Evolutionary conservation across 2,113 vertebrate species (phyloP), one percentile per base, ranked within the genome.

Genomic region (Hyla sarda): DNA sequence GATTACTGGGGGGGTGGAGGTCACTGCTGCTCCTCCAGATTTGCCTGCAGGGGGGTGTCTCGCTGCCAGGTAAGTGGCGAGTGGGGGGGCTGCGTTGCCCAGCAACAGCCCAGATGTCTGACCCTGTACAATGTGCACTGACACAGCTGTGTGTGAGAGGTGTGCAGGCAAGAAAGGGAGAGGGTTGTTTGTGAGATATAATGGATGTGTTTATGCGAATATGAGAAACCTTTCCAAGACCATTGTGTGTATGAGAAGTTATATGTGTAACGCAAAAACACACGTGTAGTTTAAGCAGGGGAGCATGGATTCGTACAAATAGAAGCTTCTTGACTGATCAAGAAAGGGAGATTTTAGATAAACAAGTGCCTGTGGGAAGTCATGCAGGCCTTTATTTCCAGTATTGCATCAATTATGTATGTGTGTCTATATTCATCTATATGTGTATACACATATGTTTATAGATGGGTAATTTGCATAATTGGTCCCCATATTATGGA

Each of bases 101-200:
- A 72, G 85, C 85, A 87, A 87, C 85, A 87, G 85, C 85, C 85
- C 85, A 87, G 85, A 87, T 87, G 85, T 87, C 85, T 87, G 85
- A 87, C 85, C 85, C 85, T 82, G 85, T 87, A 82, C 85, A 87
- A 50, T 87, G 85, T 87, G 85, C 78, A 82, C 69, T 87, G 78
- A 87, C 85, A 86, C 84, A 86, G 84, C 84, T 86, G 84, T 86
- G 84, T 80, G 84, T 58, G 78, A 21, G 65, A 71, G 81, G 81
- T 67, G 82, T 71, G 67, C 82, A 56, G 56, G 82, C 67, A 52
- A 83, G 82, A 73, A 34, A 54, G 52, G 48, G 52, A 74, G 52
- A 83, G 54, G 52, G 69, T 25, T 74, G 82, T 74, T 74, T 83
- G 82, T 30, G 71, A 54, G 71, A 58, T 83, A 52, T n/a, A 83